Conservation (phyloP, 2,797 vertebrate genomes). For the Falco naumanni region DNA sequence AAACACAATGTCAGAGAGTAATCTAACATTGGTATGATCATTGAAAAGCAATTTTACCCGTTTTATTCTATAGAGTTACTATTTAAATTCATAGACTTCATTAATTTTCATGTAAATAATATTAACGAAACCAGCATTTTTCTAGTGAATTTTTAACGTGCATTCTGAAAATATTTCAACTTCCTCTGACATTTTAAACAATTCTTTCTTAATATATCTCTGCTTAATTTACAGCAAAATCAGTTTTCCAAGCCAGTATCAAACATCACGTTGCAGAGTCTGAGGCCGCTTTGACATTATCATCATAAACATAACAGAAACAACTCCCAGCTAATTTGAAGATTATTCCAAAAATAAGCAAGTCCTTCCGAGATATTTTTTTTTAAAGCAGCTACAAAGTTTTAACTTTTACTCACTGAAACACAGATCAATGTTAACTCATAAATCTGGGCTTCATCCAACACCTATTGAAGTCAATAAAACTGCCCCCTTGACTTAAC, state of each 20-base stretch:
- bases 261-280: slow-evolving; percentile 4
- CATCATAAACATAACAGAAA: background rate
- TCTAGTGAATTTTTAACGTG: slow-evolving; percentile 48
- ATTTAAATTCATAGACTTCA: slow-evolving; percentile 37
- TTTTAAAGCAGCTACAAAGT: background rate
- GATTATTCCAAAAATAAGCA: background rate
- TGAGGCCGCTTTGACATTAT: background rate
- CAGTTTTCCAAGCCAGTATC: slow-evolving; percentile 36
- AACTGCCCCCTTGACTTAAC: slow-evolving; percentile 63
- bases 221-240: slow-evolving; percentile 36
- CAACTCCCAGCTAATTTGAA: background rate
- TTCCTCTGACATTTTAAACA: slow-evolving; percentile 59
- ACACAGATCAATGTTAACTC: slow-evolving; percentile 7
- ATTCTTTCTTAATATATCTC: slow-evolving; percentile 9
- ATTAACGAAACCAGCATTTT: slow-evolving; percentile 45
- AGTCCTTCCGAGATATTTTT: background rate
- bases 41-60: slow-evolving; percentile 1
- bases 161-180: slow-evolving; percentile 44
- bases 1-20: background rate
- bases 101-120: slow-evolving; percentile 47
- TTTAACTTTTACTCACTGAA: slow-evolving; percentile 6
- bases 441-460: slow-evolving; percentile 51
- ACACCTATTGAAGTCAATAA: slow-evolving; percentile 34
- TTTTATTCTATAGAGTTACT: slow-evolving; percentile 29
- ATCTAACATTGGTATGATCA: background rate